A percentile compares a stretch with the other conserved stretches of the same genome.
phyloP scores from a whole-genome alignment of 2,113 vertebrate species.

The Herpetotheres cachinnans region DNA sequence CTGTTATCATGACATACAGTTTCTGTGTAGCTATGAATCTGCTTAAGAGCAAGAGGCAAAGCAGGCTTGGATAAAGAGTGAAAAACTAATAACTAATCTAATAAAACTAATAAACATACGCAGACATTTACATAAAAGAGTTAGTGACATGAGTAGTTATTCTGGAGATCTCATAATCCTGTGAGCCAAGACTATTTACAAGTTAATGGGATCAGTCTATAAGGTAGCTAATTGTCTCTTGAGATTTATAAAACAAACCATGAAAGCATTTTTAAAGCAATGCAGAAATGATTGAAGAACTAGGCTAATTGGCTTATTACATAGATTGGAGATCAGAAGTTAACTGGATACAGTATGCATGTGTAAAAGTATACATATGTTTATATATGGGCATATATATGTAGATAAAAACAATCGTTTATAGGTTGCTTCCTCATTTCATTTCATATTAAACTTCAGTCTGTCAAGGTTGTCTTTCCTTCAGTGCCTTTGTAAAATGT shows the following conservation, averaged over 20 bases:
- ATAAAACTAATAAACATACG: neutral
- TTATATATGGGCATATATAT: neutral
- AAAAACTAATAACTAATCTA: constrained; percentile 17
- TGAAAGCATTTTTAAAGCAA: neutral
- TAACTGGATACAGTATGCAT: neutral
- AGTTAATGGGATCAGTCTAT: neutral
- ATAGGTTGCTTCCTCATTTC: neutral
- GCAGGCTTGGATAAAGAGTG: neutral
- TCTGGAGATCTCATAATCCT: neutral
- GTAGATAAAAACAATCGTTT: neutral
- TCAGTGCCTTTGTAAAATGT: neutral
- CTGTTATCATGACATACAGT: neutral
- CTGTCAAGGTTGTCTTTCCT: neutral
- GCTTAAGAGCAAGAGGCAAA: neutral
- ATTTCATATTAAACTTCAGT: constrained; percentile 16
- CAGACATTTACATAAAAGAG: neutral
- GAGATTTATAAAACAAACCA: neutral
- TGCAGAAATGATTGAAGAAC: neutral
- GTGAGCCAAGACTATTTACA: neutral
- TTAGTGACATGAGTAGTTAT: neutral
- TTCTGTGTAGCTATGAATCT: neutral
- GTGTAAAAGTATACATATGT: neutral
- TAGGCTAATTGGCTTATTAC: neutral
- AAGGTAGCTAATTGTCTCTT: neutral
- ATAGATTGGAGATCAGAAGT: neutral